phyloP scores from a whole-genome alignment of 2,888 invertebrate species.

The Nephrocerus scutellatus region DNA sequence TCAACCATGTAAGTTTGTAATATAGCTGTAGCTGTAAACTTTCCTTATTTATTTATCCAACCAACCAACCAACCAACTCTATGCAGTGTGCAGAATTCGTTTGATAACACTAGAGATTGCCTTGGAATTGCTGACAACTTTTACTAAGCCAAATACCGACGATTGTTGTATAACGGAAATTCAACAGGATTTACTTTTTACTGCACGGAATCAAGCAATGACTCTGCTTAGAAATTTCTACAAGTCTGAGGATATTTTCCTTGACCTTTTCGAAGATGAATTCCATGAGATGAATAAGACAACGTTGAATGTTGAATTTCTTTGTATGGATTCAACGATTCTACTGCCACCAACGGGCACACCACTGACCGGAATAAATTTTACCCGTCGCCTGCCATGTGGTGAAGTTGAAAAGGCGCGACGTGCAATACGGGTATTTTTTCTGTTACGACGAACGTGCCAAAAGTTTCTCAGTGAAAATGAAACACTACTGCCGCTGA shows the following conservation, averaged over 20 bases:
- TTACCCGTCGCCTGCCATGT: constrained; percentile 88
- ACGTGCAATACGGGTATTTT: constrained; percentile 87
- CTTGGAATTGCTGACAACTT: constrained; percentile 68
- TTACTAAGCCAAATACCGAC: constrained; percentile 47
- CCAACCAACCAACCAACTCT: constrained; percentile 4
- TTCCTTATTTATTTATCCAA: not conserved
- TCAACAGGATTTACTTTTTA: constrained; percentile 55
- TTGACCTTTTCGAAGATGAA: constrained; percentile 98
- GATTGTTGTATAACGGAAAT: constrained; percentile 46
- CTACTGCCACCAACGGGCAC: constrained; percentile 92
- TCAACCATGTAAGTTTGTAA: constrained; percentile 65
- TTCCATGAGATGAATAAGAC: constrained; percentile 86
- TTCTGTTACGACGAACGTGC: constrained; percentile 75
- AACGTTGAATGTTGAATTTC: constrained; percentile 83
- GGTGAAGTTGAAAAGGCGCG: constrained; percentile 89
- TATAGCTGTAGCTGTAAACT: not conserved
- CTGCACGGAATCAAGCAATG: constrained; percentile 73
- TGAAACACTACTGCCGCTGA: constrained; percentile 83
- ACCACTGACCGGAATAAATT: constrained; percentile 91
- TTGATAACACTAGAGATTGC: constrained; percentile 87
- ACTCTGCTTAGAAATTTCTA: constrained; percentile 83
- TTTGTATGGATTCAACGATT: constrained; percentile 95
- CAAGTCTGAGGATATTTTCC: constrained; percentile 95
- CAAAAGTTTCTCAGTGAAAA: constrained; percentile 71
- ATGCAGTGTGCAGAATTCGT: constrained; percentile 75